Percentiles rank a stretch among this genome's conserved stretches.
phyloP scores from a whole-genome alignment of 1,140 invertebrate genomes.

The Battus philenor region DNA sequence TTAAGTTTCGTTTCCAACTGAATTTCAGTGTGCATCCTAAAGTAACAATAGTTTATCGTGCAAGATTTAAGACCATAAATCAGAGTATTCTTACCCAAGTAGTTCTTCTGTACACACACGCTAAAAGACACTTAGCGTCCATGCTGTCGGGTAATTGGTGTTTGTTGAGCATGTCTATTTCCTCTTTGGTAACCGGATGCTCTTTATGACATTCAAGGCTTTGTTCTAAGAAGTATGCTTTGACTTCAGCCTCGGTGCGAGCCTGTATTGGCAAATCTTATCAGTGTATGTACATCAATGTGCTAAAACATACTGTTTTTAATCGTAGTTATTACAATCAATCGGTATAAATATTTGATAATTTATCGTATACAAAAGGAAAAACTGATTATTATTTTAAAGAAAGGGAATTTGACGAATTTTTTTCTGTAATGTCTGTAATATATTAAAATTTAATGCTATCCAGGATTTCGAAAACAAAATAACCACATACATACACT shows the following conservation, averaged over 20 bases:
- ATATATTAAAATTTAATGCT: no score
- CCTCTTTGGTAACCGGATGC: conserved; percentile 33
- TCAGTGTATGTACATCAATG: not conserved
- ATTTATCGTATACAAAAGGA: no score
- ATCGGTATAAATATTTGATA: no score
- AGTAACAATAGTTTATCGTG: no score
- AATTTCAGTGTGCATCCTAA: no score
- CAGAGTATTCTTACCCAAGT: conserved; percentile 50
- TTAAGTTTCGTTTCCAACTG: no score
- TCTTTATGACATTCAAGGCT: conserved; percentile 45
- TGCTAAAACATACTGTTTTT: not conserved
- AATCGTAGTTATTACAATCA: not conserved
- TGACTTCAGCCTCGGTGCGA: conserved; percentile 40
- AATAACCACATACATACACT: no score
- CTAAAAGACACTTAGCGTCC: conserved; percentile 47
- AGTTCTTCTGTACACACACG: conserved; percentile 46
- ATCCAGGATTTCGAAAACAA: no score
- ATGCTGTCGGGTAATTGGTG: conserved; percentile 44
- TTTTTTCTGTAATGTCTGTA: not conserved
- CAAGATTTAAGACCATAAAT: no score
- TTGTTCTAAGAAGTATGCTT: conserved; percentile 39
- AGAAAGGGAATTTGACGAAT: no score
- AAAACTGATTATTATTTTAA: no score
- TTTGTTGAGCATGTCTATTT: conserved; percentile 41
- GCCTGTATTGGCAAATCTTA: conserved; percentile 23